A percentile compares a stretch with the other conserved stretches of the same genome.
Evolutionary conservation across 2,888 invertebrate species (phyloP).

Genomic region (Esperia sulphurella): DNA sequence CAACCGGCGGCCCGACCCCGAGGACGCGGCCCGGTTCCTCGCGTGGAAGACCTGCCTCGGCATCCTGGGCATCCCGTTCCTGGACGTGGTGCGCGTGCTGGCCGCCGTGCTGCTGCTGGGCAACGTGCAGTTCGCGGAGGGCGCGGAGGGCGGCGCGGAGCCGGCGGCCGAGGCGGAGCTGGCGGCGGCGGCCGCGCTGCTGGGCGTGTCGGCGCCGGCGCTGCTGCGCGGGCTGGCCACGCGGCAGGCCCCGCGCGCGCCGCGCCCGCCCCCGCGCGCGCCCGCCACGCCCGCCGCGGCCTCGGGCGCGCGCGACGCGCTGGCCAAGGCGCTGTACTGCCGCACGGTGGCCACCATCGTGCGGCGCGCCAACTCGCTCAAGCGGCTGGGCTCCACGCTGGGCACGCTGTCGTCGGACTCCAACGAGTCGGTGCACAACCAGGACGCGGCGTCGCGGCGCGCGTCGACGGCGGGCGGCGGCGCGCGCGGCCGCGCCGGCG

Average conservation of each 20-base stretch:
- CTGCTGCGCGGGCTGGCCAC: conserved; percentile 91
- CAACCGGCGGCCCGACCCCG: conserved; percentile 72
- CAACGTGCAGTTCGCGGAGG: conserved; percentile 93
- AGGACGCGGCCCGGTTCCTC: conserved; percentile 82
- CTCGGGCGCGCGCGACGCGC: conserved; percentile 91
- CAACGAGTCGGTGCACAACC: conserved; percentile 94
- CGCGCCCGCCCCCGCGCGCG: conserved; percentile 80
- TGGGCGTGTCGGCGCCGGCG: conserved; percentile 85
- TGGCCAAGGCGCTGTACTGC: conserved; percentile 95
- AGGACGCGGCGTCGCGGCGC: conserved; percentile 91
- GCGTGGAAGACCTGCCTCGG: conserved; percentile 96
- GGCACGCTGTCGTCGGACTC: conserved; percentile 94
- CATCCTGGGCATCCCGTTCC: conserved; percentile 94
- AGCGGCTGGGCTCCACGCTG: conserved; percentile 89
- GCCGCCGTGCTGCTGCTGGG: conserved; percentile 94
- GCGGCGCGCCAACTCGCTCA: conserved; percentile 93
- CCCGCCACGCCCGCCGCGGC: conserved; percentile 88
- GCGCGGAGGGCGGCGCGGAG: conserved; percentile 86
- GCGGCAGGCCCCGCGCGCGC: conserved; percentile 81
- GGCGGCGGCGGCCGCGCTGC: conserved; percentile 84
- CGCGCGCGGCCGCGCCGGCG: conserved; percentile 84
- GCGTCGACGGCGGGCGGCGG: conserved; percentile 89
- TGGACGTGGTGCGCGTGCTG: conserved; percentile 94
- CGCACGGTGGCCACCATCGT: conserved; percentile 97
- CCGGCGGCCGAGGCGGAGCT: conserved; percentile 93